These are phyloP conservation scores for Peromyscus polionotus DNA, from an alignment of 2,113 vertebrate species.

Conservation along the genomic window DNA sequence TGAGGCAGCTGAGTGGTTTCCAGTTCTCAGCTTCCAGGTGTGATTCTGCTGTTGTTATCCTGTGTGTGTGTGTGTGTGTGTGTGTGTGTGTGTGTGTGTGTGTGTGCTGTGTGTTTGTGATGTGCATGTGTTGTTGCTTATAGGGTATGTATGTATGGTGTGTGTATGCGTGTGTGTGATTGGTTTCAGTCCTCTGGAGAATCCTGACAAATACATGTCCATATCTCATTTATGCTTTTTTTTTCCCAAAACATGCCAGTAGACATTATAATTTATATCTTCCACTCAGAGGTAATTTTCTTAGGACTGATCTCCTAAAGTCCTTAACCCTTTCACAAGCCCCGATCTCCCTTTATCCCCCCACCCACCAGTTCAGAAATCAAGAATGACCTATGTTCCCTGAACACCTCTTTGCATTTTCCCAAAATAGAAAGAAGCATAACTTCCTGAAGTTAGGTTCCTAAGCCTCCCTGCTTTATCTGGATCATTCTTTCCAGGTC, in stretches of 20 bases:
- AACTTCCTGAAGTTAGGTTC: slow-evolving; percentile 34
- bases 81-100: neutral
- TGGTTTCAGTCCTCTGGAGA: neutral
- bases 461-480: neutral
- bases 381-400: neutral
- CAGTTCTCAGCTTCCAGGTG: neutral
- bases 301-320: neutral
- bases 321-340: neutral
- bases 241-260: slow-evolving; percentile 1
- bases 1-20: neutral
- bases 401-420: neutral
- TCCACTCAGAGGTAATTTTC: neutral
- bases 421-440: neutral
- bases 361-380: neutral
- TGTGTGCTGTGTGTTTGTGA: neutral
- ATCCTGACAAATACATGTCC: neutral
- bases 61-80: neutral
- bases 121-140: neutral
- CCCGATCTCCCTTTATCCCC: neutral
- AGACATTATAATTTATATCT: neutral
- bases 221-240: neutral
- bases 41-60: neutral
- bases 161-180: neutral
- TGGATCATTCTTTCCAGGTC: neutral
- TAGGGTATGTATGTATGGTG: neutral